phyloP scores from a whole-genome alignment of 2,888 invertebrate species.

The Caenorhabditis afra region DNA sequence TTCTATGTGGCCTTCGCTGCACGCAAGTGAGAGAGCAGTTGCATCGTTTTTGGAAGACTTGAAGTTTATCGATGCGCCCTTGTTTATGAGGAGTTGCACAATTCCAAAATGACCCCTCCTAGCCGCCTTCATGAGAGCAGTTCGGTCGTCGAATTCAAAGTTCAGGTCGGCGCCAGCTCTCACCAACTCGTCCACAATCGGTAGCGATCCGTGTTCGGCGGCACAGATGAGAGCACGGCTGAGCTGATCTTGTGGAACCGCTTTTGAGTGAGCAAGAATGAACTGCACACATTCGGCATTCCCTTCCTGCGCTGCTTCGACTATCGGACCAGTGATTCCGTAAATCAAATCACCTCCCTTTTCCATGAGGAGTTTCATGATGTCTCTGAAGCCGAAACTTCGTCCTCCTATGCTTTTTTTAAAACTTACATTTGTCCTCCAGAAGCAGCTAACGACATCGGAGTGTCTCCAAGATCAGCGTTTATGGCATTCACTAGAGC shows the following conservation, averaged over 20 bases:
- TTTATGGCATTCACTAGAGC: conserved; percentile 98
- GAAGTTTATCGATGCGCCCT: conserved; percentile 88
- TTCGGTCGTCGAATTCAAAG: conserved; percentile 96
- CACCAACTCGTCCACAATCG: conserved; percentile 95
- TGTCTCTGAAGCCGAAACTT: conserved; percentile 84
- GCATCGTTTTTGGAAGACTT: conserved; percentile 86
- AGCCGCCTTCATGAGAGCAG: conserved; percentile 98
- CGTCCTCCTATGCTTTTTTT: too few species aligned
- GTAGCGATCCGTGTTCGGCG: conserved; percentile 82
- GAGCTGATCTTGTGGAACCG: conserved; percentile 43
- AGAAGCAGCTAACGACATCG: conserved; percentile 93
- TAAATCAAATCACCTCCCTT: conserved; percentile 95
- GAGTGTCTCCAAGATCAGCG: conserved; percentile 98
- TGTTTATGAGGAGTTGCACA: conserved; percentile 93
- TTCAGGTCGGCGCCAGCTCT: conserved; percentile 90
- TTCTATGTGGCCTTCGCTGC: conserved; percentile 92
- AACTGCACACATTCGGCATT: conserved; percentile 90
- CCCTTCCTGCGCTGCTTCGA: conserved; percentile 99
- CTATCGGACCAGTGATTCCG: conserved; percentile 95
- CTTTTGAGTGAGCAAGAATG: conserved; percentile 76
- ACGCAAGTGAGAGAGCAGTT: conserved; percentile 95
- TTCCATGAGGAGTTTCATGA: conserved; percentile 94
- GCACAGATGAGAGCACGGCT: conserved; percentile 38
- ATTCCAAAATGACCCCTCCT: conserved; percentile 96
- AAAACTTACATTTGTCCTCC: conserved; percentile 85